phyloP scores from a whole-genome alignment of 1,140 invertebrate species.

The Drosophila tropicalis region DNA sequence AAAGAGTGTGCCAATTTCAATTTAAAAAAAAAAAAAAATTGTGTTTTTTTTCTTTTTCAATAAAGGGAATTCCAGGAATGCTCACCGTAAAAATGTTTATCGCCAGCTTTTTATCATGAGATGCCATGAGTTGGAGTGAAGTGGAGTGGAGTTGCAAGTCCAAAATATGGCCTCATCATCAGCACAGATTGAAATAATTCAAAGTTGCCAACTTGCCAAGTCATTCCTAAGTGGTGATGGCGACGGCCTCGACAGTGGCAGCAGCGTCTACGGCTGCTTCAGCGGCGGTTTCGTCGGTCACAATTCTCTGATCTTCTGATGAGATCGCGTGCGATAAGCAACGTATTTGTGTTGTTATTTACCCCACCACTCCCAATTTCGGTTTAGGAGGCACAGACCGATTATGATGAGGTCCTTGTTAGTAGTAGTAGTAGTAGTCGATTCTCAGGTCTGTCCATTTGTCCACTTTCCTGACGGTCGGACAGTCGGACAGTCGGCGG shows the following conservation, averaged over 20 bases:
- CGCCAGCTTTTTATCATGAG: slow-evolving; percentile 71
- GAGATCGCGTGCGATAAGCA: slow-evolving; percentile 81
- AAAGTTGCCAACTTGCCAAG: slow-evolving; percentile 64
- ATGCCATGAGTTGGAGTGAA: slow-evolving; percentile 12
- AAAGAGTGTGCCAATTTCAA: slow-evolving; percentile 63
- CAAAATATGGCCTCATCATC: slow-evolving; percentile 71
- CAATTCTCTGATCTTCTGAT: slow-evolving; percentile 41
- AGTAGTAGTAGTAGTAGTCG: slow-evolving; percentile 20
- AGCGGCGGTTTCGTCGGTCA: slow-evolving; percentile 29
- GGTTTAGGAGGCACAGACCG: slow-evolving; percentile 29
- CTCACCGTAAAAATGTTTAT: slow-evolving; percentile 50
- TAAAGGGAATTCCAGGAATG: slow-evolving; percentile 59
- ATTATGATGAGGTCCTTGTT: slow-evolving; percentile 65
- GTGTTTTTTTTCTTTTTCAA: slow-evolving; percentile 22
- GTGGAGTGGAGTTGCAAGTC: slow-evolving; percentile 1
- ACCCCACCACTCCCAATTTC: slow-evolving; percentile 14
- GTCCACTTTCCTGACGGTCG: background rate
- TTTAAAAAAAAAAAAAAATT: slow-evolving; percentile 36
- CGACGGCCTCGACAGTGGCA: slow-evolving; percentile 23
- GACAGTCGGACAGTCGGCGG: slow-evolving; percentile 33
- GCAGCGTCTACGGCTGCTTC: slow-evolving; percentile 21
- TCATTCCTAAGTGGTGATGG: slow-evolving; percentile 61
- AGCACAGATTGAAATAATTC: slow-evolving; percentile 78
- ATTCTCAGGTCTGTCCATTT: background rate
- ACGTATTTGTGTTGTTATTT: slow-evolving; percentile 76